A percentile compares a stretch with the other conserved stretches of the same genome.
These are phyloP conservation scores for Melanogrammus aeglefinus DNA, from an alignment of 2,797 vertebrate species.

Conservation along the genomic window DNA sequence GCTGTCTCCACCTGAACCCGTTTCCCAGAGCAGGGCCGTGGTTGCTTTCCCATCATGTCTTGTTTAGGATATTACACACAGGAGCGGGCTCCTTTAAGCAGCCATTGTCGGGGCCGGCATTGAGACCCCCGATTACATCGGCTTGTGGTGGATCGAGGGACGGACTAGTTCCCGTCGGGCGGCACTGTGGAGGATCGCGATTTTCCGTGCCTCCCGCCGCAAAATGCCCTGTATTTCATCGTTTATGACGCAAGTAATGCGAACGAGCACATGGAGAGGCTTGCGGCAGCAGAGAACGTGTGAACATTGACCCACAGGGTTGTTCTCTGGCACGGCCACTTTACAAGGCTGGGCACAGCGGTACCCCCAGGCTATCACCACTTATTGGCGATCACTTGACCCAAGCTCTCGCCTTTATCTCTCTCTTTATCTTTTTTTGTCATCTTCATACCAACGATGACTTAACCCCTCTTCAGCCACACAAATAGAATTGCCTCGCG, in stretches of 20 bases:
- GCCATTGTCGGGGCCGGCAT: conserved; percentile 37
- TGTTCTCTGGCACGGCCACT: no score
- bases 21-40: conserved; percentile 16
- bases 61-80: conserved; percentile 45
- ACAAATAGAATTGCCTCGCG: background rate
- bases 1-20: conserved; percentile 39
- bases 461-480: background rate
- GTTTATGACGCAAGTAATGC: background rate
- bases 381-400: background rate
- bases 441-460: background rate
- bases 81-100: conserved; percentile 34
- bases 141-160: conserved; percentile 25
- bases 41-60: conserved; percentile 44
- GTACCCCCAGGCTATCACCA: background rate
- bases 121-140: conserved; percentile 40
- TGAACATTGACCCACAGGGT: no score
- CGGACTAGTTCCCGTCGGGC: conserved; percentile 24
- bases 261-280: background rate
- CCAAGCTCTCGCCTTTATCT: background rate
- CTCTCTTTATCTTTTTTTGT: background rate
- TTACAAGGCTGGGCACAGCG: no score
- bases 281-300: no score
- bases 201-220: conserved; percentile 13
- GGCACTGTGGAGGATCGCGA: conserved; percentile 21
- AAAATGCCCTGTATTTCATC: conserved; percentile 14